phyloP scores from a whole-genome alignment of 1,140 invertebrate genomes.

The Aphidius gifuensis region DNA sequence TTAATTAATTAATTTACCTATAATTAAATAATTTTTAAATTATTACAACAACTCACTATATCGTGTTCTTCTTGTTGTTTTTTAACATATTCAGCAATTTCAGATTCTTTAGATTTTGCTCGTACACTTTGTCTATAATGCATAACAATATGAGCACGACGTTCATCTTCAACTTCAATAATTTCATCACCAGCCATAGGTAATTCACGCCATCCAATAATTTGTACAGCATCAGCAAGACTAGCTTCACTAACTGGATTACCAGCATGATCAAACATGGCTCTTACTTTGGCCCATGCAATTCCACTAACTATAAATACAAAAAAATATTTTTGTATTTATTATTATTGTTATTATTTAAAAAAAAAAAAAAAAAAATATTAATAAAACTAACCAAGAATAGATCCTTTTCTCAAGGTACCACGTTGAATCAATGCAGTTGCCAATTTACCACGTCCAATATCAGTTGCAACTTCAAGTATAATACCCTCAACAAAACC shows the following conservation, averaged over 20 bases:
- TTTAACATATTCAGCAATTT: conserved; percentile 63
- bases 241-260: conserved; percentile 64
- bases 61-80: conserved; percentile 68
- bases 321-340: conserved; percentile 7
- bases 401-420: conserved; percentile 75
- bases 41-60: conserved; percentile 31
- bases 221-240: conserved; percentile 81
- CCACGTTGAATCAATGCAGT: conserved; percentile 88
- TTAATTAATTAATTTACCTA: conserved; percentile 15
- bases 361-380: neutral
- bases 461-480: conserved; percentile 80
- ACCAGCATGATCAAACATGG: conserved; percentile 81
- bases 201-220: conserved; percentile 85
- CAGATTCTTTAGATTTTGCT: conserved; percentile 59
- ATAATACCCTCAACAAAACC: conserved; percentile 87
- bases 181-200: conserved; percentile 85
- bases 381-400: conserved; percentile 56
- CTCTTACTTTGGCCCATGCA: conserved; percentile 80
- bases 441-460: conserved; percentile 76
- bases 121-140: conserved; percentile 60
- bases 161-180: conserved; percentile 78
- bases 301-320: conserved; percentile 67
- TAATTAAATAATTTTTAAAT: neutral
- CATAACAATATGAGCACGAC: conserved; percentile 69
- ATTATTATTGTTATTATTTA: neutral